Evolutionary conservation across 2,888 invertebrate genomes (phyloP), one percentile per base, ranked within the genome.

Genomic region (Melanostoma mellinum): DNA sequence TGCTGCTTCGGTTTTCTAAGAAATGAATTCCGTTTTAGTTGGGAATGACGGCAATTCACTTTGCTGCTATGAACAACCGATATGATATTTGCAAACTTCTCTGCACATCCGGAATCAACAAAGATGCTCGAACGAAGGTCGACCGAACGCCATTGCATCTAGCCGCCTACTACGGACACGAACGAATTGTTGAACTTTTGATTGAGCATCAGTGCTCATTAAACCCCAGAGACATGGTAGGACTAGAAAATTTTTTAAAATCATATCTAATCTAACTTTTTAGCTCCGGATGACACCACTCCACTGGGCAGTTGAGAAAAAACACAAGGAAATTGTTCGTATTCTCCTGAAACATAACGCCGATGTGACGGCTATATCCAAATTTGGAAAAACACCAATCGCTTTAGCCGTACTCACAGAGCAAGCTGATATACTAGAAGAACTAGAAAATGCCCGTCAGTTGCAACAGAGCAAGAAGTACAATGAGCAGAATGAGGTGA

Each of bases 271-370:
- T 20, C 4, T n/a, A 5, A 6, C 0, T 30, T 0, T 85, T 92
- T 88, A 96, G 96, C 91, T 97, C 20, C 94, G 94, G 88, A 97
- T 97, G 98, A 98, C 98, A 50, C 97, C 98, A 46, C 92, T 98
- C 74, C 98, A 98, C 92, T 98, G 98, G 98, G 97, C 98, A 4
- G 96, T 96, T 50, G 96, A 97, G 91, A 94, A 95, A 87, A 95
- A 95, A 0, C 96, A 97, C 91, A 90, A 93, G 33, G 92, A 93
- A 77, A 93, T 95, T 56, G 96, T 95, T 52, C 93, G 94, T 67
- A 89, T 94, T 84, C 92, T 98, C 85, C 90, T 98, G 60, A 93
- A 94, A 74, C 92, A 94, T 88, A 96, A 97, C 67, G 97, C 97
- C 0, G 94, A 96, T 89, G 93, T 94, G 6, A 92, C 92, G 56